Conservation (phyloP, 2,888 invertebrate species). For the Trichogramma dendrolimi region DNA sequence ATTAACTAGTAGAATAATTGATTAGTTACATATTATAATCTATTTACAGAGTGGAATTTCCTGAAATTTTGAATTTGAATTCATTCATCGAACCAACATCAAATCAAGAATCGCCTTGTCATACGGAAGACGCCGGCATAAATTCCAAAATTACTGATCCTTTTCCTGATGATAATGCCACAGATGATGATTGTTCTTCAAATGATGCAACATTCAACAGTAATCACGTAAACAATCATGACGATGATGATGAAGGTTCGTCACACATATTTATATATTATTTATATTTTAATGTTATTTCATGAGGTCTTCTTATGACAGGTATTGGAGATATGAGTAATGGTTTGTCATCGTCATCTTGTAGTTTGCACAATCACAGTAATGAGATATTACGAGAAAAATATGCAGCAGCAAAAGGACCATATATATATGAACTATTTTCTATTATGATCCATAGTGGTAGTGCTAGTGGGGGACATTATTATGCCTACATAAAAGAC, state of each 20-base stretch:
- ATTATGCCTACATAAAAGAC: constrained; percentile 86
- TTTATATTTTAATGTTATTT: not conserved
- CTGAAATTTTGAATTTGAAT: constrained; percentile 74
- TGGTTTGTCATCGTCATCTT: constrained; percentile 47
- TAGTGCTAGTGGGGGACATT: constrained; percentile 85
- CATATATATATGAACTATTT: constrained; percentile 79
- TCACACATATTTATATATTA: not conserved
- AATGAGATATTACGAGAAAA: constrained; percentile 53
- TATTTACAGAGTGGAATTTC: constrained; percentile 70
- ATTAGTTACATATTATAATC: constrained; percentile 17
- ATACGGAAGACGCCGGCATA: constrained; percentile 52
- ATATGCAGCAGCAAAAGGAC: constrained; percentile 55
- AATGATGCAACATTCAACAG: constrained; percentile 34
- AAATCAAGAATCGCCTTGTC: constrained; percentile 47
- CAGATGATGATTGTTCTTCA: constrained; percentile 60
- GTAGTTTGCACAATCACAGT: constrained; percentile 52
- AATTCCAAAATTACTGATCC: constrained; percentile 62
- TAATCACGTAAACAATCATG: constrained; percentile 40
- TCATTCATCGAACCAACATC: constrained; percentile 58
- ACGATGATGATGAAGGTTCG: constrained; percentile 61
- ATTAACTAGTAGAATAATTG: constrained; percentile 12
- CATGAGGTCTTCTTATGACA: constrained; percentile 25
- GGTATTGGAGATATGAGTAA: constrained; percentile 61
- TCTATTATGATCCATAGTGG: constrained; percentile 91
- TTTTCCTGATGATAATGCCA: constrained; percentile 67